Evolutionary conservation across 1,140 invertebrate species (phyloP).

Genomic region (Macrocentrus cingulum): DNA sequence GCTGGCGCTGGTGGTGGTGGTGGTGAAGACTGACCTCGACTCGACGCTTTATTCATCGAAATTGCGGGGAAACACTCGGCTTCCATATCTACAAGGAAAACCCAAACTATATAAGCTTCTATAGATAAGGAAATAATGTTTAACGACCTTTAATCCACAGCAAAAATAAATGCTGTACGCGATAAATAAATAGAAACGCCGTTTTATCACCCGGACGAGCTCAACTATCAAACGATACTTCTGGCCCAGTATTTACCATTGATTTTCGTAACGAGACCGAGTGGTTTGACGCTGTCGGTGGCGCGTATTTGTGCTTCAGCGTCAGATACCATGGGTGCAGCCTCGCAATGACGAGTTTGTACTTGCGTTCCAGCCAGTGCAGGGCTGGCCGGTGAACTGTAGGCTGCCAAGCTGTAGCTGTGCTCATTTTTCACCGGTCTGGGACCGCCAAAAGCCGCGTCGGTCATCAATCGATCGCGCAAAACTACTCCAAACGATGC

Average conservation of each 20-base stretch:
- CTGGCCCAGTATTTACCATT: conserved; percentile 35
- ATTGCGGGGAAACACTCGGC: conserved; percentile 79
- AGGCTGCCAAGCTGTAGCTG: conserved; percentile 71
- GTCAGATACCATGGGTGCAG: conserved; percentile 21
- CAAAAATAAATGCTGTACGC: neutral
- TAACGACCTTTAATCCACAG: too few relatives aligned
- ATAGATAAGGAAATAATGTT: too few relatives aligned
- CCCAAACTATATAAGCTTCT: neutral
- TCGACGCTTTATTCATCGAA: conserved; percentile 64
- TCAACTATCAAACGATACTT: too few relatives aligned
- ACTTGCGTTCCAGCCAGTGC: conserved; percentile 44
- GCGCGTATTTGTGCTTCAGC: conserved; percentile 26
- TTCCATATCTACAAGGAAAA: conserved; percentile 71
- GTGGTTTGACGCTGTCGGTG: conserved; percentile 36
- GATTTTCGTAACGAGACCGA: conserved; percentile 40
- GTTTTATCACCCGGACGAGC: too few relatives aligned
- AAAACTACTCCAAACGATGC: conserved; percentile 67
- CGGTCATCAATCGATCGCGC: conserved; percentile 87
- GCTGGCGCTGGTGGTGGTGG: neutral
- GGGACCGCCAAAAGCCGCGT: conserved; percentile 75
- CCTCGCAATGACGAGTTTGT: conserved; percentile 34
- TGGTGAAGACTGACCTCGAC: conserved; percentile 42
- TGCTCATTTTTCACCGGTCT: conserved; percentile 83
- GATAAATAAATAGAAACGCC: neutral
- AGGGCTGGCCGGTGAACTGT: conserved; percentile 67